Evolutionary conservation across 2,888 invertebrate genomes (phyloP), one percentile per base, ranked within the genome.

Genomic region (Phania funesta): DNA sequence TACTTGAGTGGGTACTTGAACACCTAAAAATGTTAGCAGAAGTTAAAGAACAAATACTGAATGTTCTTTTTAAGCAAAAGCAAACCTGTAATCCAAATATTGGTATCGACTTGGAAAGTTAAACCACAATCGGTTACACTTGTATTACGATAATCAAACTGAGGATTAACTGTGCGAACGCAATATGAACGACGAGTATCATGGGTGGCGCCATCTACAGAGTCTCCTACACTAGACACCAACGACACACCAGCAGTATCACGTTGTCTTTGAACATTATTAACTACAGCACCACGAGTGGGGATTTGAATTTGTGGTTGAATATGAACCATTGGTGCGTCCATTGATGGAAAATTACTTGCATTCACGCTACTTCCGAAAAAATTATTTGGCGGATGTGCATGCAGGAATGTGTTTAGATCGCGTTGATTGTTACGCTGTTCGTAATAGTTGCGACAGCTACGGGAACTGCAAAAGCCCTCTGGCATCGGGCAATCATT

Each of bases 21-120:
- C 90, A 44, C 91, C 96, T 84, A 94, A 9, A 76, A 71, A 5
- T 7, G 32, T 16, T n/a, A 11, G 13, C 29, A 64, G 8, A 32
- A 32, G 9, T 38, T 26, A 71, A 46, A 16, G 60, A 29, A 16
- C 1, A 29, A 16, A 7, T 16, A 44, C 4, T 5, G 4, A 32
- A n/a, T 8, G 1, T 18, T 16, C 5, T 44, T 44, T 44, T 5
- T 0, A 24, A 24, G 22, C 16, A 35, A 8, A 18, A 3, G 5
- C 76, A 65, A 83, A 88, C 88, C 96, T 80, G 95, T 92, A 52
- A 96, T 92, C 88, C 95, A 95, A 86, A 96, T 95, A 88, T 95
- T 95, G 88, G 94, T 95, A 88, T 96, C 95, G 56, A 95, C 96
- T 87, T 94, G 94, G 89, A 96, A 96, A 3, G 96, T 95, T 29